Evolutionary conservation across 92 coral and sea anemone species (phyloP), one percentile per base, ranked within the genome.

Genomic region (Epizoanthus fatuus): DNA sequence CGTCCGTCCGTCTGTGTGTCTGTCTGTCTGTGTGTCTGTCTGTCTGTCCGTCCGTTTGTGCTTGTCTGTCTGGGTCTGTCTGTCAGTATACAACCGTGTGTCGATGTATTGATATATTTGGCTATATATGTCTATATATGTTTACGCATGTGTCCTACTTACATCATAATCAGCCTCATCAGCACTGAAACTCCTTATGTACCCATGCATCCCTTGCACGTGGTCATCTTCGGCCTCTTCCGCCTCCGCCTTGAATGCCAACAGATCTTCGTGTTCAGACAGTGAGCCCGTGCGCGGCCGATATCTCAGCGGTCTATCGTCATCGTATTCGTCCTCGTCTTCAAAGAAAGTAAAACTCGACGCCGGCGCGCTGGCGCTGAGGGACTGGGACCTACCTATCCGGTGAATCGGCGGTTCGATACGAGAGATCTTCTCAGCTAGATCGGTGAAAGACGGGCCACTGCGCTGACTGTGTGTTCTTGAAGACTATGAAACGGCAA

Each of bases 91-190:
- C 3, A 14, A 11, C 72, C 25, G 7, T 60, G 22, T 60, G 66
- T 60, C 29, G 5, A 29, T 29, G 1, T 29, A 29, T 2, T 29
- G 35, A 2, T 29, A 29, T 29, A 35, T 6, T 12, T n/a, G 9
- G 15, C 57, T 40, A 1, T 49, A 49, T 6, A 53, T n/a, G 9
- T 7, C 57, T 40, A 0, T 49, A 49, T 9, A 49, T 49, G 45
- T 38, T 4, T 58, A 77, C 70, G 44, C 70, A 42, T 77, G 81
- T 3, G 53, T 49, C 53, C 53, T 44, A 76, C 92, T 83, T 80
- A 97, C 99, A 81, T 97, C 99, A 79, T 97, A 97, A 52, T 96
- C 99, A 3, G 99, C 98, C 53, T 97, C 99, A 63, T 94, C 98
- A 12, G 95, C 94, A 79, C 98, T 94, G 29, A 91, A 88, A 22